phyloP scores from a whole-genome alignment of 2,113 vertebrate species.

The Apus apus region DNA sequence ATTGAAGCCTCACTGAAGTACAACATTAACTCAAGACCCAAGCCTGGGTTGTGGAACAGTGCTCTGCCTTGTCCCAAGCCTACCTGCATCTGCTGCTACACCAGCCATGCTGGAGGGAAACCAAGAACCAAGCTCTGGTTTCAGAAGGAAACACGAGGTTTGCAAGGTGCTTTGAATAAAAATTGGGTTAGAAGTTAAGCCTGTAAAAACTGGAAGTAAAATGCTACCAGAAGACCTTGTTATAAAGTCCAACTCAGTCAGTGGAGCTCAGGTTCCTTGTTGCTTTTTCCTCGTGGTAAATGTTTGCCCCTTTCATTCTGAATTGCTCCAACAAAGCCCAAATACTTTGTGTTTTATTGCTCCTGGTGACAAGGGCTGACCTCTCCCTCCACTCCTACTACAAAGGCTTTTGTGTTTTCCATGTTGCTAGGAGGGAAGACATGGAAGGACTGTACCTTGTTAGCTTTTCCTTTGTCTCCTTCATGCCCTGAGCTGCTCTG shows the following conservation, averaged over 20 bases:
- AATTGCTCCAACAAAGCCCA: background rate
- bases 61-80: background rate
- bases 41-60: background rate
- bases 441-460: background rate
- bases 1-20: background rate
- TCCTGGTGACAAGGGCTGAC: background rate
- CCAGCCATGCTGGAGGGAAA: background rate
- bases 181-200: background rate
- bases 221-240: background rate
- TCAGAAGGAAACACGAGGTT: background rate
- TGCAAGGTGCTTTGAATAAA: background rate
- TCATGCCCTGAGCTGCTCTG: background rate
- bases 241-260: background rate
- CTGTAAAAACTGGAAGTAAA: background rate
- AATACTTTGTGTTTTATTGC: background rate
- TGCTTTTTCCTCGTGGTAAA: background rate
- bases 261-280: background rate
- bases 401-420: constrained; percentile 23
- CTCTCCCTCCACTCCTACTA: background rate
- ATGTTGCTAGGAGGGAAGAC: constrained; percentile 30
- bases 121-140: background rate
- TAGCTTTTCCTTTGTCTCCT: background rate
- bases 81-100: background rate
- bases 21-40: background rate
- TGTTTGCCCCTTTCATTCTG: background rate